Conservation (phyloP, 1,140 invertebrate species). For the Megalopta genalis region DNA sequence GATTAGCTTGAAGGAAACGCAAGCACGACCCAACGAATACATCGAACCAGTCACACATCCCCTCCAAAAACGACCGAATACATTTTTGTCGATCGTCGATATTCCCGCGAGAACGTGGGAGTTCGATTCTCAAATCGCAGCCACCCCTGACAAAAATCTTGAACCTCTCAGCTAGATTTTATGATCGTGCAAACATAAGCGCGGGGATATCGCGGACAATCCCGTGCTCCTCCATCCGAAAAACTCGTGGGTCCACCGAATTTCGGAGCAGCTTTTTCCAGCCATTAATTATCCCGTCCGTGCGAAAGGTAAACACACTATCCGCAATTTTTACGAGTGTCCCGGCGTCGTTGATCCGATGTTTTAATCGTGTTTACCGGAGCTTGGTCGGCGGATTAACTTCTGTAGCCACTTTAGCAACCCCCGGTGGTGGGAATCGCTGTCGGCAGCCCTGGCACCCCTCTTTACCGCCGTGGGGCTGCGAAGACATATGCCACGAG, state of each 20-base stretch:
- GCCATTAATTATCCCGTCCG: slow-evolving; percentile 45
- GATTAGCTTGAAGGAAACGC: too few relatives aligned
- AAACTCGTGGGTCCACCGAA: neutral
- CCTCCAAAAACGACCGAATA: too few relatives aligned
- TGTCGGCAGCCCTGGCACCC: slow-evolving; percentile 4
- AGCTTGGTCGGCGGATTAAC: slow-evolving; percentile 60
- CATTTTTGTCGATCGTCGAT: too few relatives aligned
- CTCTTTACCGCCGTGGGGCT: slow-evolving; percentile 16
- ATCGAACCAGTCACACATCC: too few relatives aligned
- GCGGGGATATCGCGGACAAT: neutral
- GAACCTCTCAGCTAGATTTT: too few relatives aligned
- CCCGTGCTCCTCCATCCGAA: neutral
- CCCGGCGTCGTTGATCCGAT: slow-evolving; percentile 34
- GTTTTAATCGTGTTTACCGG: slow-evolving; percentile 64
- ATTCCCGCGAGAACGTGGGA: too few relatives aligned
- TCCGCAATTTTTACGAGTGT: slow-evolving; percentile 45
- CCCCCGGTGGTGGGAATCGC: slow-evolving; percentile 44
- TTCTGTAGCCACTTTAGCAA: slow-evolving; percentile 57
- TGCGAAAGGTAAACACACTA: slow-evolving; percentile 60
- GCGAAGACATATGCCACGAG: slow-evolving; percentile 53
- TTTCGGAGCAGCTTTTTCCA: neutral
- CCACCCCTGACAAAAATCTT: too few relatives aligned
- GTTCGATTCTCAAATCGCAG: too few relatives aligned
- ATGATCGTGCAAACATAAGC: too few relatives aligned
- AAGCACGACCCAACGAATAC: too few relatives aligned